Base-by-base conservation (phyloP, 1,140 invertebrate species). In the Hydropsyche tenuis region DNA sequence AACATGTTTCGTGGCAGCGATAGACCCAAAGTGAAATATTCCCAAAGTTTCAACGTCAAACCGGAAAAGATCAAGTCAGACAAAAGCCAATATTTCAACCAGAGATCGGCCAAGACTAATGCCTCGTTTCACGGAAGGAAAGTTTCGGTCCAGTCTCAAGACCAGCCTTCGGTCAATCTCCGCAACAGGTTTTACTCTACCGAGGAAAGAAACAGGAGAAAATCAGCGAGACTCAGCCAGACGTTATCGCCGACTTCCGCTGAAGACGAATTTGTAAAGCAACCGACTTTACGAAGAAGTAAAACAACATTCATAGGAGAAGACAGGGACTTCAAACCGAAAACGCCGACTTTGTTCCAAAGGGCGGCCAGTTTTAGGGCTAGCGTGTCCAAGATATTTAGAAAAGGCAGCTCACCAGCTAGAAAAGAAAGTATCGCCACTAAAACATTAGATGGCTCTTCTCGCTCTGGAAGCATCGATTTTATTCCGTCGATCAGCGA, bases 301-400 rank as follows among this genome's bases (percentile, higher is more conserved):
- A 60, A 25, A 60, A 60, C 51, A 20, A n/a, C 30, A 4, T 60
- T 25, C 23, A 23, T 60, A 4, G 56, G 56, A 5, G 56, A 60
- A 25, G 56, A 60, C 9, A 60, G 12, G 25, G 56, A 60, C 22
- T 12, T 60, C 18, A 60, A 60, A 60, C 6, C 20, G 1, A 60
- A 60, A 14, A 23, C 56, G 23, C 14, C 23, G 1, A 27, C 22
- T 7, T 12, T 60, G n/a, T 23, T 60, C 4, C 56, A 60, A 27
- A 60, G 56, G 25, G 56, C 56, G 7, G 56, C 56, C 1, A 60
- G 56, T 12, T 60, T 60, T 11, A 60, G 56, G 25, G 23, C 23
- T 9, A 60, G 23, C 23, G 25, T 60, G 56, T 60, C 56, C 1
- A 60, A 60, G 23, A 25, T 60, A 14, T 60, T 60, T 11, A 60